Percentiles rank a stretch among this genome's conserved stretches.
Evolutionary conservation across 2,888 invertebrate species (phyloP).

Genomic region (Aleiodes testaceus): DNA sequence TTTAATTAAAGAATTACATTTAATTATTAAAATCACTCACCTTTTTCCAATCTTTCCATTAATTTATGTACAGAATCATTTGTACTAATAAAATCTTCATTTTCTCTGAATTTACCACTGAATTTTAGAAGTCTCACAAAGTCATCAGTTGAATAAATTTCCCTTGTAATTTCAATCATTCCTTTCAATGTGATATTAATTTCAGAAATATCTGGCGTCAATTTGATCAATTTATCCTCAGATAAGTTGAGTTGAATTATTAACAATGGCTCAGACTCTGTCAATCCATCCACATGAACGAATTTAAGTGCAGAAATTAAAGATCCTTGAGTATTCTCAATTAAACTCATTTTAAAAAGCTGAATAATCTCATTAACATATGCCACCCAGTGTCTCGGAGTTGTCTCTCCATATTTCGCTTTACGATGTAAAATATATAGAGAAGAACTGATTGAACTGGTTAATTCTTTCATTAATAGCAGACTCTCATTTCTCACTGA

Average conservation of each 20-base stretch:
- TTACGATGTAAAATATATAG: constrained; percentile 9
- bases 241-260: constrained; percentile 29
- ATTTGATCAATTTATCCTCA: constrained; percentile 30
- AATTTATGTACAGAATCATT: background rate
- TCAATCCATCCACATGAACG: constrained; percentile 76
- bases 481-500: constrained; percentile 33
- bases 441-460: constrained; percentile 20
- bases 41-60: background rate
- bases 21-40: background rate
- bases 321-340: constrained; percentile 78
- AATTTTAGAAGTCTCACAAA: constrained; percentile 9
- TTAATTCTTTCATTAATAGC: background rate
- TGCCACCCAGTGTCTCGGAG: constrained; percentile 83
- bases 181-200: constrained; percentile 6
- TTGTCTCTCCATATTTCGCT: constrained; percentile 68
- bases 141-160: constrained; percentile 23
- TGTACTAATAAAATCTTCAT: background rate
- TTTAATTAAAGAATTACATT: background rate
- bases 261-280: constrained; percentile 15
- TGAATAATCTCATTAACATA: constrained; percentile 84
- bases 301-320: constrained; percentile 78
- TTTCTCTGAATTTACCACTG: background rate
- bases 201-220: constrained; percentile 32
- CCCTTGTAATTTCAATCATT: background rate
- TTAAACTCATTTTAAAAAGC: constrained; percentile 82